Conservation (phyloP, 2,888 invertebrate species). For the Melanchra persicariae region DNA sequence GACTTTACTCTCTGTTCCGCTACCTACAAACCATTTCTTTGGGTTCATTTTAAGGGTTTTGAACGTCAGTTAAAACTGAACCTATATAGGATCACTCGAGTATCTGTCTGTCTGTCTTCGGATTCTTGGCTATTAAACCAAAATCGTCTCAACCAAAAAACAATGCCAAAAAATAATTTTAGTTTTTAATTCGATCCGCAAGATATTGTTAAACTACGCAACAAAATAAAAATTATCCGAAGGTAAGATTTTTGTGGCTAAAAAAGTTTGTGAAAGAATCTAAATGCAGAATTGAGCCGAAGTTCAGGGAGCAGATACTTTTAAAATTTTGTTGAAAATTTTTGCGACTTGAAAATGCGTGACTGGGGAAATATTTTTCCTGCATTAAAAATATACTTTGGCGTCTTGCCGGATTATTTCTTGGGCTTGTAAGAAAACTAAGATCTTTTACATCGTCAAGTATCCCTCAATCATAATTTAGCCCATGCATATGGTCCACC, state of each 20-base stretch:
- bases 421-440: too few relatives aligned
- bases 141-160: background rate
- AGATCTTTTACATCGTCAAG: too few relatives aligned
- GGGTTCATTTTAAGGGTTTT: too few relatives aligned
- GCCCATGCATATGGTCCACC: too few relatives aligned
- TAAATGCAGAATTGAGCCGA: constrained; percentile 4
- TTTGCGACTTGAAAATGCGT: background rate
- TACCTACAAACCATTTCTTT: too few relatives aligned
- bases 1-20: too few relatives aligned
- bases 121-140: too few relatives aligned
- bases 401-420: too few relatives aligned
- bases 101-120: too few relatives aligned
- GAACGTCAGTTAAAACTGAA: too few relatives aligned
- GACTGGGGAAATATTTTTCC: background rate
- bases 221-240: constrained; percentile 20
- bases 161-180: background rate
- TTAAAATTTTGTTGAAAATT: constrained; percentile 1
- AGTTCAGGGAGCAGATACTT: constrained; percentile 8
- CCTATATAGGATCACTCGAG: too few relatives aligned
- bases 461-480: too few relatives aligned
- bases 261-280: constrained; percentile 36
- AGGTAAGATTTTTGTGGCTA: constrained; percentile 18
- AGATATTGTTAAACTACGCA: constrained; percentile 22
- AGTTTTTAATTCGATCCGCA: constrained; percentile 11
- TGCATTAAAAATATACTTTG: background rate